Evolutionary conservation across 2,888 invertebrate species (phyloP), one percentile per base, ranked within the genome.

Genomic region (Emmelina monodactyla): DNA sequence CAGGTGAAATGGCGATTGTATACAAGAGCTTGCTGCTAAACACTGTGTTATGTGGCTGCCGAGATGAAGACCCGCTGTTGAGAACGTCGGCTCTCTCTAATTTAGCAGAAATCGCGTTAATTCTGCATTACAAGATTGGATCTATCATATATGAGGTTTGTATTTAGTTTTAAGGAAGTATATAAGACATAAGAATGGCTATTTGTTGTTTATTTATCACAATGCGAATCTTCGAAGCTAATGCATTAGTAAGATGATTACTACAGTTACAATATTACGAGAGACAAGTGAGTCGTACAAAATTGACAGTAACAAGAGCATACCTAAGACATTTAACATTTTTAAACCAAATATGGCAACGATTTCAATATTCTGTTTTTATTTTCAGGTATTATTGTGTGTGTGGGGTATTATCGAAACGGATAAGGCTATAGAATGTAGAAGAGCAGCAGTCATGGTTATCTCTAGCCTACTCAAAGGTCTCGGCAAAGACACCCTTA

Each of bases 21-120:
- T 88, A 91, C 56, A 88, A 89, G 56, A 82, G 84, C 22, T 51
- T 84, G 16, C 65, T 94, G 28, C 61, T 94, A 7, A 87, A 89
- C 50, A 86, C 88, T 1, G 88, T 91, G 61, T 66, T 94, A 15
- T 73, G 72, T 45, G 89, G 86, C 2, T 82, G 86, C 16, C 84
- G 85, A 47, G 90, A 92, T 59, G 59, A 79, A 2, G 92, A 93
- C 55, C 82, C 86, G 11, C 63, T 91, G 16, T 83, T 94, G 28
- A 81, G 92, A 49, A 85, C 92, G 11, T 93, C 93, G 2, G 88
- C 91, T 51, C 72, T 94, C 35, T 92, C 93, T 1, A 92, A 92
- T 62, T 73, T 94, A 29, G 93, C 90, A 0, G 92, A 94, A 68
- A 79, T 93, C 11, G 90, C 90, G 47, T 79, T 86, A 45, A 83